Evolutionary conservation across 2,797 vertebrate species (phyloP), one percentile per base, ranked within the genome.

Genomic region (Chaetodon trifasciatus): DNA sequence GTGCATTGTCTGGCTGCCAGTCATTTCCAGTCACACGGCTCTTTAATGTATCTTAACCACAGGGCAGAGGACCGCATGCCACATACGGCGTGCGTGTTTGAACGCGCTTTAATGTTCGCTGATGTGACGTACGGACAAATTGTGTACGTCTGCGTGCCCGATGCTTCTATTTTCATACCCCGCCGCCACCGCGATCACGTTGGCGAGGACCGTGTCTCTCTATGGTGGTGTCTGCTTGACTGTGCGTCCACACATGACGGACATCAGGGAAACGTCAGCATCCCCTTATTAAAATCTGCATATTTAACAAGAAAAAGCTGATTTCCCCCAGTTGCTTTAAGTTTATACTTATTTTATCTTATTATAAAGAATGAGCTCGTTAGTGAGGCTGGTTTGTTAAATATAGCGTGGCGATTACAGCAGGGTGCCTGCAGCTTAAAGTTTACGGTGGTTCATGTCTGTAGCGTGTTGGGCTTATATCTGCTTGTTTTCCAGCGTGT

Each of bases 341-440:
- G 74, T 80, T 82, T 60, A 73, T 62, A 65, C 65, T 55, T 24
- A 35, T 70, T 32, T 32, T 56, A 50, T 28, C 35, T 37, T 63
- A 71, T 81, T 81, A 76, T 86, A 78, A 85, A 67, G 11, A 79
- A 86, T 77, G 70, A 75, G 35, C 66, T 83, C 47, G 78, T 80
- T 83, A 84, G 56, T 17, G 32, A 55, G 81, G 55, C 46, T 53
- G 3, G 37, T 65, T 67, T 66, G 53, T 71, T 84, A 81, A 78
- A 78, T 82, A 68, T 16, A 74, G 79, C 37, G 2, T 8, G 35
- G n/a, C 46, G 58, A 83, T 78, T 50, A 72, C 11, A 74, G 58
- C 62, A 40, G 65, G 50, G 17, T 61, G 52, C 23, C 37, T 28
- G 37, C 17, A 56, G 62, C 13, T 53, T 40, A 39, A 79, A 17